These are phyloP conservation scores for Sternarchorhynchus goeldii DNA, from an alignment of 2,797 vertebrate genomes.

Conservation along the genomic window DNA sequence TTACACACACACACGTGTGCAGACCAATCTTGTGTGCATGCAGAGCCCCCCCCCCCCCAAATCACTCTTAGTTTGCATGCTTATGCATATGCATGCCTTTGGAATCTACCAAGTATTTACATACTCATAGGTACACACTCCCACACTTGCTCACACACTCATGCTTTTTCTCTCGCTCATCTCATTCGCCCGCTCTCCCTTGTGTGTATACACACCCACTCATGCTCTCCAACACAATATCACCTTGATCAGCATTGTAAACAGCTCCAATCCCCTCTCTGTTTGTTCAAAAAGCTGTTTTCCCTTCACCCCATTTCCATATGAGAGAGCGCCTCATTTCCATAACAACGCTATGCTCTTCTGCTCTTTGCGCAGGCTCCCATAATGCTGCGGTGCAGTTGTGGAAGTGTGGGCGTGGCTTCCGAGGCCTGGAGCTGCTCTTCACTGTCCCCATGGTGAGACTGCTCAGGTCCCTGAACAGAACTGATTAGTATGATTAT, in stretches of 20 bases:
- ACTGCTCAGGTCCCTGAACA: neutral
- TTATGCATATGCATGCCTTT: too few species aligned
- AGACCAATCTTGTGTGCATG: neutral
- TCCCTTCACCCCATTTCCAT: conserved; percentile 24
- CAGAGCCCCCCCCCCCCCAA: too few species aligned
- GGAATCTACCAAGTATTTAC: too few species aligned
- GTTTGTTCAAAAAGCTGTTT: conserved; percentile 23
- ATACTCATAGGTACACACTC: neutral
- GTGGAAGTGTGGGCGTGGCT: conserved; percentile 88
- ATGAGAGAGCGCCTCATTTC: neutral
- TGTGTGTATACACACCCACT: neutral
- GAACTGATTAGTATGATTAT: neutral
- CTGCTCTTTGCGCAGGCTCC: conserved; percentile 77
- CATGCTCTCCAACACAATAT: neutral
- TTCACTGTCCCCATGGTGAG: conserved; percentile 88
- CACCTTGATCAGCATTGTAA: neutral
- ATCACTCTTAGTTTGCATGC: too few species aligned
- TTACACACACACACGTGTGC: neutral
- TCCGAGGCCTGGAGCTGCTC: conserved; percentile 80
- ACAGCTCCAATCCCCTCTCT: neutral
- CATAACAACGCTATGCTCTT: conserved; percentile 17
- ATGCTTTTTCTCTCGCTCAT: neutral
- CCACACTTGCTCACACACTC: neutral
- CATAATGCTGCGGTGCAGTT: conserved; percentile 83
- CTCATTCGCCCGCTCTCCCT: too few species aligned